These are phyloP conservation scores for Echeneis naucrates DNA, from an alignment of 2,797 vertebrate genomes.

Conservation along the genomic window DNA sequence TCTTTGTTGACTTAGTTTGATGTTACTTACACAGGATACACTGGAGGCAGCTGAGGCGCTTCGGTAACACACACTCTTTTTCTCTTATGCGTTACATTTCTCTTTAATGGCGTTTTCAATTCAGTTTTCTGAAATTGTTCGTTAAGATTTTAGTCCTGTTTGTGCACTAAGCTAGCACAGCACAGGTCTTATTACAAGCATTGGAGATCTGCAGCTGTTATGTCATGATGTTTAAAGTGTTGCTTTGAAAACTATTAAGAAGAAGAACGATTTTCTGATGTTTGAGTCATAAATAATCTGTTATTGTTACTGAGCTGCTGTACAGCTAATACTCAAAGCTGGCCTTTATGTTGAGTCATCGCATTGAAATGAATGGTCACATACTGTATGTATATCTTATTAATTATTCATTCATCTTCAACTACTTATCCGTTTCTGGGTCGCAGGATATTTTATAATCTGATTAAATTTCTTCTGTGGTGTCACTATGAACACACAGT, in stretches of 20 bases:
- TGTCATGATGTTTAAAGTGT: background rate
- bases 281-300: background rate
- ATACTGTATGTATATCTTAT: too few relatives aligned
- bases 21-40: slow-evolving; percentile 2
- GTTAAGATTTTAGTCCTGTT: background rate
- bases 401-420: too few relatives aligned
- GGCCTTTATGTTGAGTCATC: background rate
- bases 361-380: background rate
- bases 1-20: slow-evolving; percentile 31
- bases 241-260: background rate
- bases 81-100: slow-evolving; percentile 6
- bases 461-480: too few relatives aligned
- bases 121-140: background rate
- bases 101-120: background rate
- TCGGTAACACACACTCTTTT: slow-evolving; percentile 29
- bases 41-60: slow-evolving; percentile 4
- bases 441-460: too few relatives aligned
- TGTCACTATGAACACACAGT: background rate
- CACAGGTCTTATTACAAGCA: background rate
- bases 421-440: too few relatives aligned
- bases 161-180: background rate
- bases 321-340: background rate
- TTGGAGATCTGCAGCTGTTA: background rate
- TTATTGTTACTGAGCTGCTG: background rate
- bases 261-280: background rate